Base-by-base conservation (phyloP, 2,797 vertebrate genomes). In the Octomys mimax region DNA sequence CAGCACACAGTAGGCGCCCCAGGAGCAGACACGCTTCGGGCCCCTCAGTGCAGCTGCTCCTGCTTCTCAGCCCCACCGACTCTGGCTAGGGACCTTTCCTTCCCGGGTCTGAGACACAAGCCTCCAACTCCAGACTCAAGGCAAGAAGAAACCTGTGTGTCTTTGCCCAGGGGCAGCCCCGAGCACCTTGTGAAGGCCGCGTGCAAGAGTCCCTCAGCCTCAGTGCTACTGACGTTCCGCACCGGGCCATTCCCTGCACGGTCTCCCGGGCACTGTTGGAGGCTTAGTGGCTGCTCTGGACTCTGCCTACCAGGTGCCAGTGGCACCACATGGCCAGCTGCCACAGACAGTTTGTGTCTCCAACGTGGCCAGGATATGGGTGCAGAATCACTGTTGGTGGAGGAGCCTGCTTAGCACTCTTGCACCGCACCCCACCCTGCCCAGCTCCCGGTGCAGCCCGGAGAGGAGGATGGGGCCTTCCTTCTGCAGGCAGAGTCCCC, bases 11-110 rank as follows among this genome's bases (percentile, higher is more conserved):
- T 31, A 31, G 64, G 31, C 68, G 33, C 46, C n/a, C 46, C 36
- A 9, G 64, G 14, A 39, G 16, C 0, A 1, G n/a, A n/a, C n/a
- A n/a, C n/a, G 12, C 22, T 11, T 19, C 4, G 7, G 31, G 28
- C 6, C 24, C 46, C 62, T 70, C 31, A 2, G 2, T 1, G 0
- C 14, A 79, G 10, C 24, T 3, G 10, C 24, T 3, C 36, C 26
- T 5, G 79, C 59, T 3, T 42, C 36, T 62, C 59, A 62, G 80
- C 14, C 26, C 36, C 5, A 14, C 14, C 36, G 7, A 11, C 36
- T 18, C 31, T 31, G 12, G 33, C 14, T 9, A 6, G 31, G 7
- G 39, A 49, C 46, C 62, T 26, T 52, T 68, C n/a, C 36, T 33
- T 85, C 21, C 46, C 4, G 2, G 46, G 21, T 36, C 19, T n/a